These are phyloP conservation scores for Polietes domitor DNA, from an alignment of 2,888 invertebrate species.

Conservation along the genomic window DNA sequence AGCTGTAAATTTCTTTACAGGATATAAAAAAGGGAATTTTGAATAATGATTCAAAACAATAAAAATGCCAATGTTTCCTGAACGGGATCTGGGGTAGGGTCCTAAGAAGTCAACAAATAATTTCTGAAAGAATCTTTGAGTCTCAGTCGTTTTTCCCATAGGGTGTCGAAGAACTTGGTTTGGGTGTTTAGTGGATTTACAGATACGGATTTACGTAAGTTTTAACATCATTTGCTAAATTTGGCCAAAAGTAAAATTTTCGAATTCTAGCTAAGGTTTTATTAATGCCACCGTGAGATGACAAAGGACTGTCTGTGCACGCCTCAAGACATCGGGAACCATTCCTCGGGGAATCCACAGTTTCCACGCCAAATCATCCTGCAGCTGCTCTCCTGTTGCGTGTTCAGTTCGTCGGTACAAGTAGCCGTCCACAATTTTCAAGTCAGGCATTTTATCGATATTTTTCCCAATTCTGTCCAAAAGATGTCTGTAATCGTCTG, in stretches of 20 bases:
- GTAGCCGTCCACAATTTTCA: conserved; percentile 38
- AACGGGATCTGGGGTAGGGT: conserved; percentile 7
- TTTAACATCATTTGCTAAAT: conserved; percentile 24
- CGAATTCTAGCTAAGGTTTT: conserved; percentile 49
- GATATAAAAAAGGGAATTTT: too few species aligned
- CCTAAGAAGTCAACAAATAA: conserved; percentile 43
- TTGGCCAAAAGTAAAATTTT: conserved; percentile 41
- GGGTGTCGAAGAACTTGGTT: conserved; percentile 9
- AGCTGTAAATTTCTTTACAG: too few species aligned
- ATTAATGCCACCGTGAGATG: conserved; percentile 40
- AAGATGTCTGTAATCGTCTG: conserved; percentile 1
- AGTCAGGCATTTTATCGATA: conserved; percentile 28
- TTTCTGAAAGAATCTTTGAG: conserved; percentile 36
- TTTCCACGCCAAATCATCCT: conserved; percentile 42
- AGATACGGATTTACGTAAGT: conserved; percentile 8
- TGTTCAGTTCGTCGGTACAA: conserved; percentile 34
- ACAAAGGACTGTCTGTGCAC: background rate
- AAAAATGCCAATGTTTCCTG: conserved; percentile 44
- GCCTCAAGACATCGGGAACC: background rate
- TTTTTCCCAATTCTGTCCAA: conserved; percentile 18
- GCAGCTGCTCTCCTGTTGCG: conserved; percentile 26
- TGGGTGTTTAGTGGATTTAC: conserved; percentile 28
- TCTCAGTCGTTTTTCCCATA: conserved; percentile 16
- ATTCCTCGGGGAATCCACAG: conserved; percentile 43
- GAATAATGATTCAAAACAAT: too few species aligned